Percentiles rank a stretch among this genome's conserved stretches.
Conservation (phyloP, 2,797 vertebrate genomes). For the Remorina albescens region DNA sequence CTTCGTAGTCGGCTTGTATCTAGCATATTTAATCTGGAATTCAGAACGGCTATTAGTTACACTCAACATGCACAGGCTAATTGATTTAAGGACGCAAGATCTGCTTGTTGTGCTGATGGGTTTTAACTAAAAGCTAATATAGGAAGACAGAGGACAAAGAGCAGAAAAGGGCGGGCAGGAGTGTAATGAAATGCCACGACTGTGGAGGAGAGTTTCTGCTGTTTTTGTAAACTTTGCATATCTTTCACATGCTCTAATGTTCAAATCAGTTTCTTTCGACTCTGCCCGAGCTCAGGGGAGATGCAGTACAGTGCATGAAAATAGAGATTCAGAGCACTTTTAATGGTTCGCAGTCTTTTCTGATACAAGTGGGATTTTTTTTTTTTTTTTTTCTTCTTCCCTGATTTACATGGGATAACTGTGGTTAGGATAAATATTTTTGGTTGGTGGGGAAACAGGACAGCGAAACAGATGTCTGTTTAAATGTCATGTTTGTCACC, state of each 20-base stretch:
- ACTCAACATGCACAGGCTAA: slow-evolving; percentile 78
- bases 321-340: slow-evolving; percentile 40
- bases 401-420: slow-evolving; percentile 74
- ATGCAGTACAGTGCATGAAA: slow-evolving; percentile 10
- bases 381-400: slow-evolving; percentile 25
- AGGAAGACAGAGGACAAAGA: slow-evolving; percentile 36
- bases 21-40: slow-evolving; percentile 82
- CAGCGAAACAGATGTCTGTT: slow-evolving; percentile 81
- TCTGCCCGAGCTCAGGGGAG: slow-evolving; percentile 38
- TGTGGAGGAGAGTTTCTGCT: slow-evolving; percentile 31
- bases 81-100: slow-evolving; percentile 78
- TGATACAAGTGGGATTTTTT: slow-evolving; percentile 38
- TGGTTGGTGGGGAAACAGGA: slow-evolving; percentile 67
- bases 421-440: slow-evolving; percentile 78
- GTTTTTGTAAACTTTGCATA: slow-evolving; percentile 55
- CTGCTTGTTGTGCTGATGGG: slow-evolving; percentile 70
- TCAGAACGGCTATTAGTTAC: slow-evolving; percentile 81
- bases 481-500: slow-evolving; percentile 85
- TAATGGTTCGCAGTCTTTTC: slow-evolving; percentile 52
- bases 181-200: slow-evolving; percentile 6
- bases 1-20: slow-evolving; percentile 76
- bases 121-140: slow-evolving; percentile 62
- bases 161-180: slow-evolving; percentile 21
- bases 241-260: slow-evolving; percentile 50
- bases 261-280: slow-evolving; percentile 57